phyloP scores from a whole-genome alignment of 2,888 invertebrate genomes.

The Laothoe populi region DNA sequence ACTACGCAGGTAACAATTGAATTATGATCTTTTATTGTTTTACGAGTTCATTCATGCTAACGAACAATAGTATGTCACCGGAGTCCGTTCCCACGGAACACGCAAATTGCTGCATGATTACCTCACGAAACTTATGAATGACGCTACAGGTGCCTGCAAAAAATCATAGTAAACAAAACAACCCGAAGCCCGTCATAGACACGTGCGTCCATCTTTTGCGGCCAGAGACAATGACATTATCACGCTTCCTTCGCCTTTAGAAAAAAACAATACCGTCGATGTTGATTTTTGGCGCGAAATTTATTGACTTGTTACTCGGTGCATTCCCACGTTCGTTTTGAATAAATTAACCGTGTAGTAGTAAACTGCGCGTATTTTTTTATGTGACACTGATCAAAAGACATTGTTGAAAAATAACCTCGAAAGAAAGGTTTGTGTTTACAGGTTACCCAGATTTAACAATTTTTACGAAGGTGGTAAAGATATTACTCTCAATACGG shows the following conservation, averaged over 20 bases:
- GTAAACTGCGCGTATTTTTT: slow-evolving; percentile 31
- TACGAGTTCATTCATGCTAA: slow-evolving; percentile 28
- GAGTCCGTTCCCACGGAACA: slow-evolving; percentile 51
- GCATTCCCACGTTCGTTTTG: slow-evolving; percentile 57
- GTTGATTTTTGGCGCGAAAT: slow-evolving; percentile 60
- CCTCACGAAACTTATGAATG: slow-evolving; percentile 59
- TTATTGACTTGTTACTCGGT: slow-evolving; percentile 57
- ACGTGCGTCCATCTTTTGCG: slow-evolving; percentile 79
- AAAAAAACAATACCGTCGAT: slow-evolving; percentile 54
- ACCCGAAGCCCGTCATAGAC: slow-evolving; percentile 72
- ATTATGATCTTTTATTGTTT: slow-evolving; percentile 27
- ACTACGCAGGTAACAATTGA: slow-evolving; percentile 22
- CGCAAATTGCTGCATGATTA: slow-evolving; percentile 59
- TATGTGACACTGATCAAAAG: background rate
- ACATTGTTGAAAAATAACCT: background rate
- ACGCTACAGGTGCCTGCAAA: slow-evolving; percentile 75
- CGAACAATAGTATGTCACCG: slow-evolving; percentile 30
- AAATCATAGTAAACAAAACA: slow-evolving; percentile 66
- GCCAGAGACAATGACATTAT: slow-evolving; percentile 74
- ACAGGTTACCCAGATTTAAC: too few species aligned
- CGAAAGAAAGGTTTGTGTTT: background rate
- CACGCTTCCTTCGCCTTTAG: slow-evolving; percentile 47
- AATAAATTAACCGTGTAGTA: slow-evolving; percentile 23
- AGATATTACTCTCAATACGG: too few species aligned
- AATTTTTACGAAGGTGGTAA: too few species aligned